Percentiles rank a stretch among this genome's conserved stretches.
phyloP scores from a whole-genome alignment of 1,140 invertebrate genomes.

The Neotoxoptera formosana region DNA sequence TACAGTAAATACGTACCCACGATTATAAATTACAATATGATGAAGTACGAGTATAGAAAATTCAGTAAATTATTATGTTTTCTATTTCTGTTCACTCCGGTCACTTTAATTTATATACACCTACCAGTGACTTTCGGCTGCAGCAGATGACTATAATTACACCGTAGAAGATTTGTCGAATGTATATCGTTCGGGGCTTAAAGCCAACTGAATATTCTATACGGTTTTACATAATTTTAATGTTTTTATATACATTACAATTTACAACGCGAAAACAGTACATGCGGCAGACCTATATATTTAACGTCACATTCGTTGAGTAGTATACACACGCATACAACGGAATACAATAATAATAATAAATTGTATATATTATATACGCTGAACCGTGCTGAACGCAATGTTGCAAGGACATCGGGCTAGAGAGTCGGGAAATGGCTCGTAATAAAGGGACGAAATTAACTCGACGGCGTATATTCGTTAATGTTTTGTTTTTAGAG shows the following conservation, averaged over 20 bases:
- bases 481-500: constrained; percentile 52
- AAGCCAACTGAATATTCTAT: neutral
- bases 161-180: too few relatives aligned
- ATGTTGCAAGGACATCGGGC: neutral
- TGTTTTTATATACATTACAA: neutral
- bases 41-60: too few relatives aligned
- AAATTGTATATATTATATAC: neutral
- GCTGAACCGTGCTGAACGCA: too few relatives aligned
- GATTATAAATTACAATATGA: neutral
- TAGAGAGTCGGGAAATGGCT: constrained; percentile 18
- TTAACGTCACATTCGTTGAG: neutral
- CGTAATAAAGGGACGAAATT: constrained; percentile 55
- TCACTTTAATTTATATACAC: neutral
- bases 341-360: neutral
- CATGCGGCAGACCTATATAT: neutral
- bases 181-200: neutral
- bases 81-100: neutral
- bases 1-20: neutral
- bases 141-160: neutral
- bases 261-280: neutral
- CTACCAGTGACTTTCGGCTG: neutral
- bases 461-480: constrained; percentile 45
- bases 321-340: neutral
- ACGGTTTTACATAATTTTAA: neutral
- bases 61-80: neutral